Evolutionary conservation across 2,888 invertebrate genomes (phyloP).

Genomic region (Odontocolon sp.): DNA sequence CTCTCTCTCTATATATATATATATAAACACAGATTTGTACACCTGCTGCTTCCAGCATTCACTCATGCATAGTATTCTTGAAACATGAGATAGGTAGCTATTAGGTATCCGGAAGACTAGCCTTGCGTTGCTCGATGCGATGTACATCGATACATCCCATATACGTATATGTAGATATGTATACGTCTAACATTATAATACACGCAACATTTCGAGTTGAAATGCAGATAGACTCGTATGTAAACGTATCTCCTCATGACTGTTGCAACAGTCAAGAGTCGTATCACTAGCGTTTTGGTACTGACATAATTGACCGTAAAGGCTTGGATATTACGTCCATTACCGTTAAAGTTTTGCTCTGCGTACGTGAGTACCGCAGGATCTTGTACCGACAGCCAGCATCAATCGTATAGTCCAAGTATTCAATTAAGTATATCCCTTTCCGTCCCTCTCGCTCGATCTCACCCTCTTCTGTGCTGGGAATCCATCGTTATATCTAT

Average conservation of each 20-base stretch:
- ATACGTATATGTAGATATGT: too few species aligned
- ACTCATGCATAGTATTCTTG: background rate
- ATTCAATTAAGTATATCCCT: slow-evolving; percentile 73
- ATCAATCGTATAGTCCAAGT: slow-evolving; percentile 75
- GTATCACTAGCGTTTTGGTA: slow-evolving; percentile 30
- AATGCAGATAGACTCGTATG: too few species aligned
- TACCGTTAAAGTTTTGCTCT: slow-evolving; percentile 23
- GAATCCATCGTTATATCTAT: slow-evolving; percentile 36
- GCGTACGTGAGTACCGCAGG: background rate
- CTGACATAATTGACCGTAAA: slow-evolving; percentile 49
- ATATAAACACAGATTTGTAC: too few species aligned
- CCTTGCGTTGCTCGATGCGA: background rate
- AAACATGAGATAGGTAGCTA: background rate
- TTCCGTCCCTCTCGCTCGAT: slow-evolving; percentile 30
- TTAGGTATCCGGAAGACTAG: background rate
- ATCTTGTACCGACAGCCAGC: slow-evolving; percentile 72
- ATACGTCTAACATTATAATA: too few species aligned
- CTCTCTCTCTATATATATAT: too few species aligned
- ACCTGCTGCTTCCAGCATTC: background rate
- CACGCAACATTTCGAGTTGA: too few species aligned
- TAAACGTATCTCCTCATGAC: background rate
- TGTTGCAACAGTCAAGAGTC: background rate
- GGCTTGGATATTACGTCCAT: slow-evolving; percentile 31
- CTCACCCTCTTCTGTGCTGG: slow-evolving; percentile 11
- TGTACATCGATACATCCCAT: background rate